Conservation (phyloP, 2,113 vertebrate genomes). For the Kryptolebias marmoratus region DNA sequence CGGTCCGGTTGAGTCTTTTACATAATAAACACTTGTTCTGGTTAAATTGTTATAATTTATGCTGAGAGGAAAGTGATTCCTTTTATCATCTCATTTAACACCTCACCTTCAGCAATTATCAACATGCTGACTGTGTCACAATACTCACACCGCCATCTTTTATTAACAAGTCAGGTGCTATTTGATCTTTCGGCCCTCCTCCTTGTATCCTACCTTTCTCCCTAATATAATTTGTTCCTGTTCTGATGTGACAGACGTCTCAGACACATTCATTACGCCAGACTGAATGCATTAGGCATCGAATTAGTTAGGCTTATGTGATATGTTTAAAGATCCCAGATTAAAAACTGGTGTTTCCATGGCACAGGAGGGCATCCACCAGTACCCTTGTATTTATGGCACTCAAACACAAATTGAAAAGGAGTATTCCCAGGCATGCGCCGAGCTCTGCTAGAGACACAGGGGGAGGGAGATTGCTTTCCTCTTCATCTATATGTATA, state of each 20-base stretch:
- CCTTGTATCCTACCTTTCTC: slow-evolving; percentile 21
- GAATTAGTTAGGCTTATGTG: slow-evolving; percentile 51
- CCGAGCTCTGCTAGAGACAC: slow-evolving; percentile 32
- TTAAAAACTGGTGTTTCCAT: slow-evolving; percentile 79
- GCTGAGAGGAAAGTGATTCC: not conserved
- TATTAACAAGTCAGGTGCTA: slow-evolving; percentile 25
- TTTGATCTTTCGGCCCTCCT: slow-evolving; percentile 26
- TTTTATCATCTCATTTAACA: slow-evolving; percentile 20
- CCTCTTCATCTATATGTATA: slow-evolving; percentile 17
- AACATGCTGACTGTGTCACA: slow-evolving; percentile 2
- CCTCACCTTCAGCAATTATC: slow-evolving; percentile 25
- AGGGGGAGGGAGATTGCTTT: slow-evolving; percentile 17
- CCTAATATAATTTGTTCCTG: not conserved
- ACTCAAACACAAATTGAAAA: slow-evolving; percentile 70
- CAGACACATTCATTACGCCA: slow-evolving; percentile 21
- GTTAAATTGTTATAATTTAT: not conserved
- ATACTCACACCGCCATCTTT: slow-evolving; percentile 5
- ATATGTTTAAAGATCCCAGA: slow-evolving; percentile 61
- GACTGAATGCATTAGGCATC: slow-evolving; percentile 38
- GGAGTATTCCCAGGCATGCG: slow-evolving; percentile 77
- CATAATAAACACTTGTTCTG: too few species aligned
- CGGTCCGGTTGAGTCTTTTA: not conserved
- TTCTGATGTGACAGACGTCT: slow-evolving; percentile 25
- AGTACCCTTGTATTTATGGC: slow-evolving; percentile 53
- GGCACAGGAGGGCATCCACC: slow-evolving; percentile 74